Evolutionary conservation across 2,113 vertebrate species (phyloP).

Genomic region (Vulpes vulpes): DNA sequence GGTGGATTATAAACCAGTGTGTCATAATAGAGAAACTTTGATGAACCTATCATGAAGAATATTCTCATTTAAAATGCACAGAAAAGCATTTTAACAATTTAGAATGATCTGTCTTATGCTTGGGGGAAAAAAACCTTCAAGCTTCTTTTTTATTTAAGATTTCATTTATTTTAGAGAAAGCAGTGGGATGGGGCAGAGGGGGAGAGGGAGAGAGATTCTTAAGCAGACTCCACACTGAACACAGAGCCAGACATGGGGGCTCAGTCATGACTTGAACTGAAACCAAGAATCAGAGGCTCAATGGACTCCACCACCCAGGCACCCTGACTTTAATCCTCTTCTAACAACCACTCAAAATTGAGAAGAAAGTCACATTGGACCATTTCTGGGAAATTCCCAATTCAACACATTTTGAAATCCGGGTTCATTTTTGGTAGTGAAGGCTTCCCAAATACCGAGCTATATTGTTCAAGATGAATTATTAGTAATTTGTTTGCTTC

Average conservation of each 20-base stretch:
- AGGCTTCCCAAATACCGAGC: neutral
- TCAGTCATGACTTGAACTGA: neutral
- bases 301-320: neutral
- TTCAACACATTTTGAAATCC: neutral
- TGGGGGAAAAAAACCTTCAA: neutral
- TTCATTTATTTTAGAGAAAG: neutral
- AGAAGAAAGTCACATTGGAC: neutral
- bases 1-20: neutral
- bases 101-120: neutral
- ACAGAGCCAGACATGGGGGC: neutral
- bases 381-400: neutral
- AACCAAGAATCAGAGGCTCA: neutral
- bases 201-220: neutral
- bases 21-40: neutral
- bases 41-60: neutral
- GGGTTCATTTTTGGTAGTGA: neutral
- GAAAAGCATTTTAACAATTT: conserved; percentile 15
- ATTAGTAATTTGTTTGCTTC: conserved; percentile 32
- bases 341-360: neutral
- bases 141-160: neutral
- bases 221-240: neutral
- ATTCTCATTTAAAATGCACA: conserved; percentile 22
- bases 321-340: neutral
- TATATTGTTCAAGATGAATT: conserved; percentile 24
- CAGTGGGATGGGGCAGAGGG: neutral